These are phyloP conservation scores for Ichneumoninae sp. DNA, from an alignment of 2,888 invertebrate species.

Conservation along the genomic window DNA sequence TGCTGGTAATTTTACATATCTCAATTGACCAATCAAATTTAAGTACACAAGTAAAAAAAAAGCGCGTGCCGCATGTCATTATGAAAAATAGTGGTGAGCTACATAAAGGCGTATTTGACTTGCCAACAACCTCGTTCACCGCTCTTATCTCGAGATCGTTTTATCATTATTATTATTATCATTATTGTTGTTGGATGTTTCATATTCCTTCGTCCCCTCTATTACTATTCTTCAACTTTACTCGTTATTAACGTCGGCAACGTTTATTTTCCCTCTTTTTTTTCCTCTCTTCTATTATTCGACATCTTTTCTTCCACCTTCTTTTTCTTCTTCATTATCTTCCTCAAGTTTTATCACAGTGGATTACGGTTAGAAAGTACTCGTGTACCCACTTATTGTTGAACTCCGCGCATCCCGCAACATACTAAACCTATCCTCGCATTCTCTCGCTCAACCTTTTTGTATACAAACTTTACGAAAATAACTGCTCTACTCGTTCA, in stretches of 20 bases:
- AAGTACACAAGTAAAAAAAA: not conserved
- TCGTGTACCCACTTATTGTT: conserved; percentile 64
- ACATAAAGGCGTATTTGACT: conserved; percentile 28
- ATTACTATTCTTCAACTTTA: conserved; percentile 37
- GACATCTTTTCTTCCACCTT: conserved; percentile 9
- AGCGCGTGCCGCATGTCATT: conserved; percentile 10
- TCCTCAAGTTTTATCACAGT: conserved; percentile 66
- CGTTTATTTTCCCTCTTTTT: conserved; percentile 3
- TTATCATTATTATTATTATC: conserved; percentile 64
- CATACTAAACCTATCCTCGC: conserved; percentile 56
- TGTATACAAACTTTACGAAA: conserved; percentile 82
- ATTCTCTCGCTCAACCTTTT: conserved; percentile 55
- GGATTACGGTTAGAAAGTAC: conserved; percentile 68
- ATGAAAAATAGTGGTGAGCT: not conserved
- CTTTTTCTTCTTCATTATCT: not conserved
- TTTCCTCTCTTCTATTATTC: not conserved
- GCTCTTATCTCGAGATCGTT: conserved; percentile 22
- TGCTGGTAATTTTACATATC: not conserved
- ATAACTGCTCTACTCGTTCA: conserved; percentile 79
- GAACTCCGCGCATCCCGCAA: conserved; percentile 53
- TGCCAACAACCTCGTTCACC: conserved; percentile 6
- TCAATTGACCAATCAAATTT: not conserved
- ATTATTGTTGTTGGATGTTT: conserved; percentile 64
- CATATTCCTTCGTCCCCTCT: conserved; percentile 51
- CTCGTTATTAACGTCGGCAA: conserved; percentile 29